A percentile compares a stretch with the other conserved stretches of the same genome.
phyloP scores from a whole-genome alignment of 2,888 invertebrate species.

The Tinea trinotella region DNA sequence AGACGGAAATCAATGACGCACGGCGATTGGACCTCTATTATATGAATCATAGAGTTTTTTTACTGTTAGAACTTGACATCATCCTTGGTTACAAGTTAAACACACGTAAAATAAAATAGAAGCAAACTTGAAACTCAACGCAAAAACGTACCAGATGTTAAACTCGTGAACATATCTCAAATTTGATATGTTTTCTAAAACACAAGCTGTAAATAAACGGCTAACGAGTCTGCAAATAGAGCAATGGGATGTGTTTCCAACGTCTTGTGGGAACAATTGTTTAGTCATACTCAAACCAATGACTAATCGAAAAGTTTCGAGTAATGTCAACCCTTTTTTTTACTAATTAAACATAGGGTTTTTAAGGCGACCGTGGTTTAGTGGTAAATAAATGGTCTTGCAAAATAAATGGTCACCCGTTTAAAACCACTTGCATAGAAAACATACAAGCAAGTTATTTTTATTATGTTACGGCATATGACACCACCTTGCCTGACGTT shows the following conservation, averaged over 20 bases:
- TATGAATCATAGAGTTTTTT: not conserved
- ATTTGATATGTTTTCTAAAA: slow-evolving; percentile 34
- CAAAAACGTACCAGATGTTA: not conserved
- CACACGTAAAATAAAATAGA: not conserved
- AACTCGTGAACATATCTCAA: not conserved
- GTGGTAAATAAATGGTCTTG: no score
- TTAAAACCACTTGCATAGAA: no score
- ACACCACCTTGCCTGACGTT: no score
- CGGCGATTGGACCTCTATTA: not conserved
- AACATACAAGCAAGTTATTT: no score
- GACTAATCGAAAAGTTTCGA: not conserved
- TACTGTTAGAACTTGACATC: not conserved
- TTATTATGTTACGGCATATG: no score
- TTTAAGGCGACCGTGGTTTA: no score
- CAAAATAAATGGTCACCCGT: no score
- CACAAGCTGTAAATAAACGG: slow-evolving; percentile 44
- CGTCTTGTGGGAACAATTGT: slow-evolving; percentile 55
- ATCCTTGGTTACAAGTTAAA: not conserved
- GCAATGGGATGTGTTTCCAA: slow-evolving; percentile 37
- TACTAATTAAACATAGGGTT: not conserved
- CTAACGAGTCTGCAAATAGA: slow-evolving; percentile 55
- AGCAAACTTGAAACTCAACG: not conserved
- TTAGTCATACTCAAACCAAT: slow-evolving; percentile 23
- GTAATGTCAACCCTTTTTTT: not conserved
- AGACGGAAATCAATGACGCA: not conserved